Base-by-base conservation (phyloP, 1,140 invertebrate genomes). In the Acromyrmex echinatior region DNA sequence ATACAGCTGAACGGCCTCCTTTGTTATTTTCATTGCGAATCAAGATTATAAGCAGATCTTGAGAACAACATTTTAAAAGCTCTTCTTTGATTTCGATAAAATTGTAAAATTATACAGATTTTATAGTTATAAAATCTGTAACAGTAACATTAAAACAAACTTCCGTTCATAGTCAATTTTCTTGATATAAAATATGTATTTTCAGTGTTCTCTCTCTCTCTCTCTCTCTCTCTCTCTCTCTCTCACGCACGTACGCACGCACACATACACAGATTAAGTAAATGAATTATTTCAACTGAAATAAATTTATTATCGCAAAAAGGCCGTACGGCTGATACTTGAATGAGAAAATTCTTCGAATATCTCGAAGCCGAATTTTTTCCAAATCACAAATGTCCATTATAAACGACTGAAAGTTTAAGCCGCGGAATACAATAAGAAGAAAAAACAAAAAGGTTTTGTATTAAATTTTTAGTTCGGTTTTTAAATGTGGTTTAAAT, bases 161-260 rank as follows among this genome's bases (percentile, higher is more conserved):
- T 63, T 74, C 25, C 12, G 28, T 3, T 39, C 9, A 45, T 45
- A 45, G 1, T 45, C 39, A 45, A 45, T 45, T 10, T 45, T 45
- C 4, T 18, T 63, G n/a, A 84, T 28, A 60, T 73, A 73, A 73
- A 81, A 82, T 62, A 51, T 62, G 39, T n/a, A 51, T 82, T 82
- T 82, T 49, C 53, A 25, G 18, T 62, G 51, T 39, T 31, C 31
- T 31, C 31, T 31, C 31, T 35, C 31, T 35, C 31, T 35, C 31
- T 35, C 31, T 31, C 31, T 31, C 31, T 31, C 31, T 31, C 31
- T 31, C 31, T 31, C 31, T 31, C 31, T 31, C 31, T 31, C 31
- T 31, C 31, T 3, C 4, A 31, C 28, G 2, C 28, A 28, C 28
- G 2, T 1, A 28, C 28, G 2, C 28, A 28, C 28, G 1, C 28